phyloP scores from a whole-genome alignment of 2,113 vertebrate species.

The Myodes glareolus region DNA sequence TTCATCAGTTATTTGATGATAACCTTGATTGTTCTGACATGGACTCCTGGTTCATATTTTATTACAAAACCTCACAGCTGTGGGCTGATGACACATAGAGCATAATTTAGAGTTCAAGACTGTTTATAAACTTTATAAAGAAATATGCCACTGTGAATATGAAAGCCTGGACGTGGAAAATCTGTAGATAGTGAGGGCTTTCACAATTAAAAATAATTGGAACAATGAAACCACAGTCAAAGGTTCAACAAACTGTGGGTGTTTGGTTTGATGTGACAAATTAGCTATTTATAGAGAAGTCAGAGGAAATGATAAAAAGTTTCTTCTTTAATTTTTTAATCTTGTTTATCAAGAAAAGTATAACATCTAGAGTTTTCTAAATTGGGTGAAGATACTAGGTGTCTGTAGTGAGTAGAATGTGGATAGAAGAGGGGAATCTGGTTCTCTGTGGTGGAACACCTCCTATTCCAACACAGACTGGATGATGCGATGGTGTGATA shows the following conservation, averaged over 20 bases:
- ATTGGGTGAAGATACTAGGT: conserved; percentile 74
- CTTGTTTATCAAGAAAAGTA: conserved; percentile 81
- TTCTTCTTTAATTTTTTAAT: conserved; percentile 38
- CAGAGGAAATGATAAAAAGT: conserved; percentile 59
- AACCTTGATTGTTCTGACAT: conserved; percentile 62
- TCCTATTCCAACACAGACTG: rapidly evolving
- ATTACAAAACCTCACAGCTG: conserved; percentile 16
- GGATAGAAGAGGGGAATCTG: conserved; percentile 54
- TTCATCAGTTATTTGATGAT: conserved; percentile 12
- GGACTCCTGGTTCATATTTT: conserved; percentile 35
- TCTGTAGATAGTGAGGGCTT: neutral
- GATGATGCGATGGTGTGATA: neutral
- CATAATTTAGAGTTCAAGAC: conserved; percentile 31
- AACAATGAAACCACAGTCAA: conserved; percentile 32
- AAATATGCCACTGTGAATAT: conserved; percentile 15
- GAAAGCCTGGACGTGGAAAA: neutral
- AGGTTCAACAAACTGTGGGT: conserved; percentile 54
- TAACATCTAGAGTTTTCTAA: conserved; percentile 78
- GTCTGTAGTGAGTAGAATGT: conserved; percentile 55
- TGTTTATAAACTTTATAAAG: conserved; percentile 68
- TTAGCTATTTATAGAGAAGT: conserved; percentile 62
- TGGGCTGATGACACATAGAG: neutral
- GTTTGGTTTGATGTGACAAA: conserved; percentile 63
- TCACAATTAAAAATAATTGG: conserved; percentile 75
- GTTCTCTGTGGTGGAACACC: neutral